Evolutionary conservation across 2,113 vertebrate species (phyloP).

Genomic region (Salvelinus fontinalis): DNA sequence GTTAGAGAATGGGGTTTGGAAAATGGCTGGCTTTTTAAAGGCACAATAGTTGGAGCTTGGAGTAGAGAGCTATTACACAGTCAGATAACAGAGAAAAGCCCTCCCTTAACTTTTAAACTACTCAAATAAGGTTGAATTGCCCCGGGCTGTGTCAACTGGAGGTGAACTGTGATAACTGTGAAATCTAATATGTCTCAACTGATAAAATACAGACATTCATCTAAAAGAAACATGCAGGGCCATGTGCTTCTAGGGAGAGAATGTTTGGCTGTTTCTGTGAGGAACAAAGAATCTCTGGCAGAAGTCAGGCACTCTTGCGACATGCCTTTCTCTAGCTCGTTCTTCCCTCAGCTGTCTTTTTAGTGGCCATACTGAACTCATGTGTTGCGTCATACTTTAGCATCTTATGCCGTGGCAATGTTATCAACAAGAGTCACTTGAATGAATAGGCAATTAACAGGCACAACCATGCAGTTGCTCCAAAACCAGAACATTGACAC

Average conservation of each 20-base stretch:
- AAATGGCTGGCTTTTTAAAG: conserved; percentile 31
- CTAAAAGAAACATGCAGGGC: conserved; percentile 21
- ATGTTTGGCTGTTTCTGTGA: conserved; percentile 25
- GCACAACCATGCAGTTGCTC: too few species aligned
- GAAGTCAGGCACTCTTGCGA: conserved; percentile 10
- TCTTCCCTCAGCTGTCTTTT: conserved; percentile 26
- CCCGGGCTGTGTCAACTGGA: background rate
- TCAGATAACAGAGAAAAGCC: background rate
- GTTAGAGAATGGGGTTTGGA: conserved; percentile 51
- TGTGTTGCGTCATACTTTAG: background rate
- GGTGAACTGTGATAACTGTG: background rate
- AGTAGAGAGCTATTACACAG: conserved; percentile 1
- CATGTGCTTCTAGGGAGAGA: conserved; percentile 32
- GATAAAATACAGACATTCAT: conserved; percentile 18
- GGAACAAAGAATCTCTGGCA: conserved; percentile 35
- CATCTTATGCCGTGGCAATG: background rate
- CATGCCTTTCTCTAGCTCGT: conserved; percentile 23
- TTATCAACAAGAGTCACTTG: conserved; percentile 2
- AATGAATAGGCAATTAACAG: too few species aligned
- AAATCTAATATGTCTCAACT: conserved; percentile 14
- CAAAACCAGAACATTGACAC: too few species aligned
- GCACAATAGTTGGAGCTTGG: conserved; percentile 26
- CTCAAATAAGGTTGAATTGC: conserved; percentile 10
- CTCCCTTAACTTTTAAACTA: background rate
- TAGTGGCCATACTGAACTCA: background rate